Evolutionary conservation across 2,797 vertebrate species (phyloP), one percentile per base, ranked within the genome.

Genomic region (Myoxocephalus aenaeus): DNA sequence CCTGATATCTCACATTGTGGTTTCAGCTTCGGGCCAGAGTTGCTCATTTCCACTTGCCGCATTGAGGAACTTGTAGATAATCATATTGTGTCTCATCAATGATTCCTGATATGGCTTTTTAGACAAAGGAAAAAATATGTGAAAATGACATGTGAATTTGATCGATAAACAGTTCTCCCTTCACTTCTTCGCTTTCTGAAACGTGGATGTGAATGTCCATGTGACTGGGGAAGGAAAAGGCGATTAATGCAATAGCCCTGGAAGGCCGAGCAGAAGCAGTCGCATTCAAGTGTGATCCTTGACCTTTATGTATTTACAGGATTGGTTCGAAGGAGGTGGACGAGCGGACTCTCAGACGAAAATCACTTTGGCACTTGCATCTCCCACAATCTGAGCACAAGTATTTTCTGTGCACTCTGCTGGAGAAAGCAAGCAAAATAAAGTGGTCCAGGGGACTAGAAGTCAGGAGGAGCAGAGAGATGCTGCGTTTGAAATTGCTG

Each of bases 341-440:
- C 10, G 34, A 61, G 65, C 42, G 53, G 56, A 75, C 65, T 79
- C 71, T 67, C 63, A 68, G 69, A 22, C 70, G 76, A 70, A 86
- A 82, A 62, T 58, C 65, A 67, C 46, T 70, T 67, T 65, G 81
- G 68, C 79, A 64, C 73, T 79, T 27, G 78, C 48, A 83, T 79
- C 78, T 80, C 63, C 70, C 54, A 69, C 72, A 89, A 77, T 84
- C 64, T 42, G 63, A 61, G 63, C 77, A 70, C 68, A 71, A 32
- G 72, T 57, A 71, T 73, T 86, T 83, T 86, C 59, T 80, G 57
- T 73, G 65, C 77, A 75, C 73, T 78, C 66, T 68, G 61, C 65
- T 13, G 51, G 73, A 65, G 77, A 67, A 57, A 64, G 64, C 58
- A 50, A 57, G 77, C 25, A 65, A 70, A 90, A 87, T 77, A 71